Percentiles rank a stretch among this genome's conserved stretches.
These are phyloP conservation scores for Capromys pilorides DNA, from an alignment of 2,797 vertebrate genomes.

Conservation along the genomic window DNA sequence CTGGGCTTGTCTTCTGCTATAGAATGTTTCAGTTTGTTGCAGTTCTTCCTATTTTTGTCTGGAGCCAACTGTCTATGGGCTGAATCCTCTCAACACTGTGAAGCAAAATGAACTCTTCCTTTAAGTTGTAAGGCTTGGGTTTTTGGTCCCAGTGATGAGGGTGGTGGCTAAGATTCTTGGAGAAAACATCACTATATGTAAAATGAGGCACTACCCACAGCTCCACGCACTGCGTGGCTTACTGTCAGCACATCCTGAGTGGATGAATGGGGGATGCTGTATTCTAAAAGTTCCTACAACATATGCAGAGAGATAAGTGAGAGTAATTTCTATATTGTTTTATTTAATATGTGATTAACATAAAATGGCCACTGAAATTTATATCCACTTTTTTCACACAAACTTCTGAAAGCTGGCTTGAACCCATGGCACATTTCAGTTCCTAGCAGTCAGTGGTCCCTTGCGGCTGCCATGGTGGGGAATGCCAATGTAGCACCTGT, in stretches of 20 bases:
- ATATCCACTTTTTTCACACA: neutral
- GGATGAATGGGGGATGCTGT: neutral
- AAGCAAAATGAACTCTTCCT: neutral
- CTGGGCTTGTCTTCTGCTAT: neutral
- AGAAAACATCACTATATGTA: neutral
- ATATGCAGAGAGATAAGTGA: neutral
- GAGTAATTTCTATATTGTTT: neutral
- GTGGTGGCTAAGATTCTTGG: neutral
- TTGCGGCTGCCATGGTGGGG: fast-evolving
- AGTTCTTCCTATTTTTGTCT: neutral
- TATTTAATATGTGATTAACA: neutral
- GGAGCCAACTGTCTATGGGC: neutral
- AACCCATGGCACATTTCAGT: neutral
- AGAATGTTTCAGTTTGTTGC: neutral
- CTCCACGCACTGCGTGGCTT: neutral
- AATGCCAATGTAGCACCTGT: too few species aligned
- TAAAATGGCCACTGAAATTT: neutral
- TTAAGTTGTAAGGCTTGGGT: neutral
- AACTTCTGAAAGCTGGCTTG: neutral
- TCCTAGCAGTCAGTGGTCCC: neutral
- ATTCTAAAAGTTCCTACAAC: neutral
- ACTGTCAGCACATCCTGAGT: too few species aligned
- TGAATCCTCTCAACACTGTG: neutral
- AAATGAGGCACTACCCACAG: neutral
- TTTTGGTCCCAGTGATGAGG: neutral